Evolutionary conservation across 2,113 vertebrate species (phyloP).

Genomic region (Rhinolophus sinicus): DNA sequence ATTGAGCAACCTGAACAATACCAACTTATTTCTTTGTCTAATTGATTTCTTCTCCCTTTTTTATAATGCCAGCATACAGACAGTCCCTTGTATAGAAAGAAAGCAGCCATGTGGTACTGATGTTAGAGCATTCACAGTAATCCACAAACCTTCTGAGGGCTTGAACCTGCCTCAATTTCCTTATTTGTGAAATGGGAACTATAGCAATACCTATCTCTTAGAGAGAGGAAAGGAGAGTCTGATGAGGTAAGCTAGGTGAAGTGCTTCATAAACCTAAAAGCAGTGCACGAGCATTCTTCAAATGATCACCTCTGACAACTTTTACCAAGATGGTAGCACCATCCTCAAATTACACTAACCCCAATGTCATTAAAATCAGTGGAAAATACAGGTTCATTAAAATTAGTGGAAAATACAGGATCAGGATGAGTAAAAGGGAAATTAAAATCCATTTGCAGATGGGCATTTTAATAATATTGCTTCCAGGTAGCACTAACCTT

Average conservation of each 20-base stretch:
- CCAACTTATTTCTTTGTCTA: constrained; percentile 61
- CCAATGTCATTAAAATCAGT: neutral
- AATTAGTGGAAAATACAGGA: neutral
- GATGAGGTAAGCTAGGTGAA: neutral
- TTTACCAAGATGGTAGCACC: neutral
- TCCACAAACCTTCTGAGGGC: too few relatives aligned
- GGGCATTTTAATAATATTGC: neutral
- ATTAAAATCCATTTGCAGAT: neutral
- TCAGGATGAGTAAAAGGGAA: neutral
- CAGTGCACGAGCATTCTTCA: neutral
- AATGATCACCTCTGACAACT: neutral
- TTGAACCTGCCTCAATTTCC: neutral
- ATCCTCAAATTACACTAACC: neutral
- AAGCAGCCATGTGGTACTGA: neutral
- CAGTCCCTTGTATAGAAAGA: neutral
- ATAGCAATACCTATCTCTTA: too few relatives aligned
- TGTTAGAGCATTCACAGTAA: neutral
- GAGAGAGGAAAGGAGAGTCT: too few relatives aligned
- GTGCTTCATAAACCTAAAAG: neutral
- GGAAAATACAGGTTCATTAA: neutral
- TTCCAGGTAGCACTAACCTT: neutral
- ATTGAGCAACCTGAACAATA: constrained; percentile 56
- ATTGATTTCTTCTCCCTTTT: constrained; percentile 23
- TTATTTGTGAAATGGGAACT: neutral
- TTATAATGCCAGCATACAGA: neutral